Evolutionary conservation across 2,888 invertebrate genomes (phyloP).

Genomic region (Drosophila subsilvestris): DNA sequence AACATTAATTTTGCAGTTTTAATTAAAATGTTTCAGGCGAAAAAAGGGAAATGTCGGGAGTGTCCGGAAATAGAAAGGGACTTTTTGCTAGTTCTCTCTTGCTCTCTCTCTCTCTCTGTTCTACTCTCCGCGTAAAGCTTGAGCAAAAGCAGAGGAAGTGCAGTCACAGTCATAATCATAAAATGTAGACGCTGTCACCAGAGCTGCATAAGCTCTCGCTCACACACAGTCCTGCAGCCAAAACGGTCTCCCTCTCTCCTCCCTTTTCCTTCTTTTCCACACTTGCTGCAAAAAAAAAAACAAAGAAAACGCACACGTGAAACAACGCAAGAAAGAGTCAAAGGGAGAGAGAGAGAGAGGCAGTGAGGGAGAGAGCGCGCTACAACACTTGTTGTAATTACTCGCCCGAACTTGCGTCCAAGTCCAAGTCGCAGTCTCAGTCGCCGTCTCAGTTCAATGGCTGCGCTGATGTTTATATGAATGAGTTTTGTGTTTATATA

Average conservation of each 20-base stretch:
- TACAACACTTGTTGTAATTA: slow-evolving; percentile 76
- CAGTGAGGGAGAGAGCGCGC: slow-evolving; percentile 8
- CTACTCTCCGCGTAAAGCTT: slow-evolving; percentile 28
- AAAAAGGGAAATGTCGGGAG: slow-evolving; percentile 20
- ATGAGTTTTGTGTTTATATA: slow-evolving; percentile 72
- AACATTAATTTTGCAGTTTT: slow-evolving; percentile 78
- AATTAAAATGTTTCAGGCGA: slow-evolving; percentile 69
- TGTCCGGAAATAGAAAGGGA: slow-evolving; percentile 21
- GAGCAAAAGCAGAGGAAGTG: slow-evolving; percentile 23
- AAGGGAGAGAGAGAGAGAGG: not conserved
- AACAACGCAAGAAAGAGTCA: not conserved
- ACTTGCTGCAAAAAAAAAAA: slow-evolving; percentile 22
- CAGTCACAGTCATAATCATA: slow-evolving; percentile 71
- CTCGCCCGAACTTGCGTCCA: too few species aligned
- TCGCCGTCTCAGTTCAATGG: slow-evolving; percentile 47
- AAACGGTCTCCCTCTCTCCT: not conserved
- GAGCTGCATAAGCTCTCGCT: slow-evolving; percentile 18
- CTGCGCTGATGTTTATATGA: slow-evolving; percentile 71
- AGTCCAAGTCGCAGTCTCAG: slow-evolving; percentile 7
- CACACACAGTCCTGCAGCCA: not conserved
- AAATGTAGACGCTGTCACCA: slow-evolving; percentile 74
- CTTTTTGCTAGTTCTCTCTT: slow-evolving; percentile 19
- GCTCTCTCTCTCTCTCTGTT: slow-evolving; percentile 25
- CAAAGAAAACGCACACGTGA: slow-evolving; percentile 4
- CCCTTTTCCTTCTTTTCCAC: not conserved